phyloP scores from a whole-genome alignment of 37 sponge, comb jelly and placozoan species.

The Cladorhizidae sp. region DNA sequence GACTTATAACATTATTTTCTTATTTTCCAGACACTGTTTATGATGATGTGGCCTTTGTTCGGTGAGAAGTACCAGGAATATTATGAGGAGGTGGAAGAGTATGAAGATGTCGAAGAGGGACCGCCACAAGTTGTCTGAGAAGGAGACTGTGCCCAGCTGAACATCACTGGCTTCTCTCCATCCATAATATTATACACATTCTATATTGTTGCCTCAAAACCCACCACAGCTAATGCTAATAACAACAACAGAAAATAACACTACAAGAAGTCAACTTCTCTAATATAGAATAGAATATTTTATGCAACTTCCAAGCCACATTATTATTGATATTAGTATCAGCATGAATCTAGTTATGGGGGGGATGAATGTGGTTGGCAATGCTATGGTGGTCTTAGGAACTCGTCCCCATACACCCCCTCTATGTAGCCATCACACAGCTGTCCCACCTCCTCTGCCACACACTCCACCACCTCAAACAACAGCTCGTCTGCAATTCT shows the following conservation, averaged over 20 bases:
- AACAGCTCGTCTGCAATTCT: constrained; percentile 51
- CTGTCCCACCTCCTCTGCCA: constrained; percentile 29
- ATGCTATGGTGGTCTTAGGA: constrained; percentile 12
- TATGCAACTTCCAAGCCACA: neutral
- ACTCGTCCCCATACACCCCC: constrained; percentile 31
- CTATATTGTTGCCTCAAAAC: too few species aligned
- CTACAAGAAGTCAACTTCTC: neutral
- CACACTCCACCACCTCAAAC: constrained; percentile 22
- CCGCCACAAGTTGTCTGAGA: neutral
- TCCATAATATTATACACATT: too few species aligned
- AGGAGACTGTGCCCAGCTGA: too few species aligned
- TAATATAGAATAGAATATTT: neutral
- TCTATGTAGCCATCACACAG: constrained; percentile 37
- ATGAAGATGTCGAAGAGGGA: constrained; percentile 6
- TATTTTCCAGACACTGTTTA: constrained; percentile 2
- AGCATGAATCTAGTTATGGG: too few species aligned
- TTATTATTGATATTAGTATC: too few species aligned
- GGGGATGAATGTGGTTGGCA: neutral
- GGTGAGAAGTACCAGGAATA: neutral
- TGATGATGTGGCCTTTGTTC: constrained; percentile 44
- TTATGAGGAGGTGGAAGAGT: constrained; percentile 3
- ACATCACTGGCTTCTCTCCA: too few species aligned
- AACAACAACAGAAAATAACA: neutral
- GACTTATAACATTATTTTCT: too few species aligned
- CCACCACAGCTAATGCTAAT: too few species aligned